These are phyloP conservation scores for Pristionchus pacificus DNA, from an alignment of 1,140 invertebrate genomes.

Conservation along the genomic window DNA sequence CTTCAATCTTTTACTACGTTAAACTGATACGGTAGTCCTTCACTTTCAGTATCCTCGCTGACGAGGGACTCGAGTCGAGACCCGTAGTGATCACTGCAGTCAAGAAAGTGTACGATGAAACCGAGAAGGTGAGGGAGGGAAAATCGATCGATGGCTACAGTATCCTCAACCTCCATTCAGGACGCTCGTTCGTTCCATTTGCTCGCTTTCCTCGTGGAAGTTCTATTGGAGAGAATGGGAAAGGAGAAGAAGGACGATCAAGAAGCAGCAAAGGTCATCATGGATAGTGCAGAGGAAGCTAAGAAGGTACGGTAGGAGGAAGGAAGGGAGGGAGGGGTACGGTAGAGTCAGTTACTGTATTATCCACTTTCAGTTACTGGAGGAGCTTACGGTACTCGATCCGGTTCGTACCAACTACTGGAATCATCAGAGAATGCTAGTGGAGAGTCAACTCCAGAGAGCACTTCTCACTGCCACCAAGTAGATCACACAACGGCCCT, in stretches of 20 bases:
- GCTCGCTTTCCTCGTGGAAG: constrained; percentile 44
- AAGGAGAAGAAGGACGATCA: constrained; percentile 40
- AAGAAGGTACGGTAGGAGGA: constrained; percentile 22
- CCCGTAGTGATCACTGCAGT: constrained; percentile 39
- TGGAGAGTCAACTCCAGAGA: neutral
- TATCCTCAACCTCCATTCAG: neutral
- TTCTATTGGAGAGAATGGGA: constrained; percentile 40
- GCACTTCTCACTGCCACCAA: neutral
- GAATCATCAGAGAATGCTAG: neutral
- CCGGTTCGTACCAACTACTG: neutral
- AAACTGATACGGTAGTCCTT: too few relatives aligned
- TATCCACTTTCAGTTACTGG: neutral
- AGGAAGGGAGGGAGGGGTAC: too few relatives aligned
- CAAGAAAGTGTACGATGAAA: constrained; percentile 23
- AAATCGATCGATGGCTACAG: neutral
- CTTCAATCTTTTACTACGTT: too few relatives aligned
- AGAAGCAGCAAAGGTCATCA: constrained; percentile 7
- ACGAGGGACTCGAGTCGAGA: constrained; percentile 31
- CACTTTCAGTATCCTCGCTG: constrained; percentile 28
- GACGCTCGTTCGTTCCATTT: constrained; percentile 35
- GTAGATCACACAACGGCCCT: neutral
- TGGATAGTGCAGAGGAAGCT: constrained; percentile 32
- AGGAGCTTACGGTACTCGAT: neutral
- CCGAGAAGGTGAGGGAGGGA: constrained; percentile 7
- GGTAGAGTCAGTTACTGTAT: too few relatives aligned